phyloP scores from a whole-genome alignment of 2,113 vertebrate species.

The Ceuthmochares aereus region DNA sequence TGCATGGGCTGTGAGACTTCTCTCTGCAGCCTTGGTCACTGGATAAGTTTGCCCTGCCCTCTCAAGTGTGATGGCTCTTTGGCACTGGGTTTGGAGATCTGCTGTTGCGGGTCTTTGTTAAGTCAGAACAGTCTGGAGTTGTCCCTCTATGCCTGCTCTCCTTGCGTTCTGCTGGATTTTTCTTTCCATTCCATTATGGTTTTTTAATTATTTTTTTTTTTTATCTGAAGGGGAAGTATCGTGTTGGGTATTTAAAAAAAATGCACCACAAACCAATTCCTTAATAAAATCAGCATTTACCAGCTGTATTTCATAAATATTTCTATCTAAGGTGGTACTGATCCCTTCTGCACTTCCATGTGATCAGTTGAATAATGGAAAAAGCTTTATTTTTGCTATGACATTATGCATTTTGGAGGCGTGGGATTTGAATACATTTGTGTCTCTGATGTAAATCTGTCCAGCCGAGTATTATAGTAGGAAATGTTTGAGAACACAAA shows the following conservation, averaged over 20 bases:
- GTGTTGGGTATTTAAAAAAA: not conserved
- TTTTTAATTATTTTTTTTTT: too few species aligned
- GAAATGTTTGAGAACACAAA: not conserved
- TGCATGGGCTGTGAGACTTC: not conserved
- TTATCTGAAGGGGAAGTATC: not conserved
- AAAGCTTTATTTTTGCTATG: not conserved
- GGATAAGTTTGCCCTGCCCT: not conserved
- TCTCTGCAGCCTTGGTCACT: not conserved
- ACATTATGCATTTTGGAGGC: not conserved
- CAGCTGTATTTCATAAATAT: not conserved
- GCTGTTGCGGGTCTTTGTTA: not conserved
- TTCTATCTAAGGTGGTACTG: not conserved
- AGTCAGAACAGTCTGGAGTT: not conserved
- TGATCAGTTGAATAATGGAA: not conserved
- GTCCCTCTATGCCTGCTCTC: not conserved
- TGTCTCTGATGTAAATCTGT: not conserved
- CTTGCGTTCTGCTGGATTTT: not conserved
- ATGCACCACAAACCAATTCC: not conserved
- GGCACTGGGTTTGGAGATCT: not conserved
- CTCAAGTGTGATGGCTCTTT: not conserved
- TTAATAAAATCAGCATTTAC: constrained; percentile 16
- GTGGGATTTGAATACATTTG: not conserved
- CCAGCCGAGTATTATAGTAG: not conserved
- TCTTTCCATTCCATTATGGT: not conserved
- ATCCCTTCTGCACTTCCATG: not conserved